Evolutionary conservation across 2,797 vertebrate genomes (phyloP), one percentile per base, ranked within the genome.

Genomic region (Crocidura indochinensis): DNA sequence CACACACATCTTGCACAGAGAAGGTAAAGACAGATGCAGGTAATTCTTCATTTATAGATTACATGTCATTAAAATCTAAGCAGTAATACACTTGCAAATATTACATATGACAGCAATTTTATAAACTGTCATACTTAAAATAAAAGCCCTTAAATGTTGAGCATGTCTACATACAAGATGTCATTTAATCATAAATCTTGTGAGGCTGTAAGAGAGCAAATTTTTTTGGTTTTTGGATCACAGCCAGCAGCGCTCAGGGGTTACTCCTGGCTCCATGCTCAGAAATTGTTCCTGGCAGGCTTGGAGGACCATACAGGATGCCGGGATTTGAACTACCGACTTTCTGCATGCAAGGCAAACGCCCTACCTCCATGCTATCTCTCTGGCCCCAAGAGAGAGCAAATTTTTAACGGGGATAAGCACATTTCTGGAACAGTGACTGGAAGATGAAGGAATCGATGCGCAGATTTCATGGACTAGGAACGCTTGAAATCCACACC

Each of bases 131-230:
- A 92, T 27, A 46, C 19, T 26, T 92, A 85, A 79, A 93, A 83
- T 2, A 38, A 92, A 73, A 67, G 44, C 15, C n/a, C 78, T 93
- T 72, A 4, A 38, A 10, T 10, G 38, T 24, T 72, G 29, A 84
- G 24, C 79, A 56, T 71, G 67, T 92, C 92, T 67, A 91, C 11
- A 92, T n/a, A 88, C 24, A 83, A n/a, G 31, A 85, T 6, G 60
- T 92, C 20, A 71, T 29, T 87, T 79, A 79, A 84, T 79, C 77
- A 67, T 77, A 31, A 81, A 76, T 62, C 27, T 11, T 46, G 22
- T 20, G 20, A 67, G 75, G 89, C 84, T 76, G 46, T 20, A 75
- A 93, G 49, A 91, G 53, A 91, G 9, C 24, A 26, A 26, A 29
- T 84, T 90, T 92, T 38, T 38, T 38, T 53, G 12, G 12, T 60